Percentiles rank a stretch among this genome's conserved stretches.
These are phyloP conservation scores for Arenaria interpres DNA, from an alignment of 2,113 vertebrate genomes.

Conservation along the genomic window DNA sequence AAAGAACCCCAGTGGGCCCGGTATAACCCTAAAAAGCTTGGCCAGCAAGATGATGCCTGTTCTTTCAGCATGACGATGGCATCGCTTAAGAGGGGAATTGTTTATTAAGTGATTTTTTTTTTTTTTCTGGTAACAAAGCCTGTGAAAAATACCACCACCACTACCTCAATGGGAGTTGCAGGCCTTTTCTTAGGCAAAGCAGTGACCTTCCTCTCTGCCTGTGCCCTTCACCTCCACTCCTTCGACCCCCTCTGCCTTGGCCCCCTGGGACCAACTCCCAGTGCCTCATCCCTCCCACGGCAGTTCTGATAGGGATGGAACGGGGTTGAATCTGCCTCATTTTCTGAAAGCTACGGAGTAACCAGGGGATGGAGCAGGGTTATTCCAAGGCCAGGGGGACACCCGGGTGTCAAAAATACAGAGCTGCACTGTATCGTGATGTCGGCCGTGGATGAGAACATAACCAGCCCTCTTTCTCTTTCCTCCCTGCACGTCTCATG, in stretches of 20 bases:
- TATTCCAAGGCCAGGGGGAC: background rate
- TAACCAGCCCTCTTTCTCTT: background rate
- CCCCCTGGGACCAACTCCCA: background rate
- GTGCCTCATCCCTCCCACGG: background rate
- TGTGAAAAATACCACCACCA: background rate
- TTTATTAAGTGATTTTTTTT: background rate
- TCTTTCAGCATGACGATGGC: background rate
- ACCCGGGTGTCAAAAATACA: background rate
- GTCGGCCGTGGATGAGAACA: background rate
- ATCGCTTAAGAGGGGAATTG: background rate
- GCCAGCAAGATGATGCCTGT: background rate
- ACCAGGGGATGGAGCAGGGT: background rate
- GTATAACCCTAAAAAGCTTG: background rate
- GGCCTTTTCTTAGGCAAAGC: background rate
- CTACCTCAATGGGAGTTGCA: background rate
- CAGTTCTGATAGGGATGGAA: background rate
- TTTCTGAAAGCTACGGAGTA: background rate
- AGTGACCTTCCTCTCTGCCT: background rate
- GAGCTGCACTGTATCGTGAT: background rate
- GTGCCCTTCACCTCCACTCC: background rate
- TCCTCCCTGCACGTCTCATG: background rate
- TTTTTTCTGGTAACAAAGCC: background rate
- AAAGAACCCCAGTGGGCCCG: background rate
- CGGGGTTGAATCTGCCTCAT: background rate
- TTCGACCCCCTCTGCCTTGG: background rate